Evolutionary conservation across 2,797 vertebrate species (phyloP).

Genomic region (Schizopygopsis pylzovi): DNA sequence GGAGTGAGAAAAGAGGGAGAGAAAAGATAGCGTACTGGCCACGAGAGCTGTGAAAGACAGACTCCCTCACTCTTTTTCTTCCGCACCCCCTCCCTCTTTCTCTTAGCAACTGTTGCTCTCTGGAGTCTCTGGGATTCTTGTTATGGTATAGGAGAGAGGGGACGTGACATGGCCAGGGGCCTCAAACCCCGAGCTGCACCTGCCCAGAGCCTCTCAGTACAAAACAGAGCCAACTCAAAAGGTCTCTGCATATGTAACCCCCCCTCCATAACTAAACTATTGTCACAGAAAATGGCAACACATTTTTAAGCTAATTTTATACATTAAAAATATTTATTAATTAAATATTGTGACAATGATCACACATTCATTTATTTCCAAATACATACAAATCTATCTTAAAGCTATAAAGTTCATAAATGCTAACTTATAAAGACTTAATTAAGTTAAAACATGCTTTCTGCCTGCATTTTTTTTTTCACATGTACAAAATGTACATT

Average conservation of each 20-base stretch:
- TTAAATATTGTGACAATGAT: too few relatives aligned
- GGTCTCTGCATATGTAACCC: background rate
- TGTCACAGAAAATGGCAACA: background rate
- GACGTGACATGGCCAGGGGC: constrained; percentile 40
- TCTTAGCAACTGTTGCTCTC: constrained; percentile 55
- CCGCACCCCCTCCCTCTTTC: constrained; percentile 16
- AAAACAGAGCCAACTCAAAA: constrained; percentile 1
- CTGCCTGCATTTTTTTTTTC: background rate
- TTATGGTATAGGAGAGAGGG: constrained; percentile 23
- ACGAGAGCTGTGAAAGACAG: constrained; percentile 71
- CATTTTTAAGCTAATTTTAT: background rate
- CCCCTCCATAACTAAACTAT: background rate
- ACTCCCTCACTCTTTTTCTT: constrained; percentile 37
- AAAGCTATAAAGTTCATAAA: background rate
- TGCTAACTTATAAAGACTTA: background rate
- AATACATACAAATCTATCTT: background rate
- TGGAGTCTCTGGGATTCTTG: constrained; percentile 19
- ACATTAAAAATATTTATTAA: too few relatives aligned
- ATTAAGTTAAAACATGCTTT: background rate
- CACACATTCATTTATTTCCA: background rate
- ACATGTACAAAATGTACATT: background rate
- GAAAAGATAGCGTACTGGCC: constrained; percentile 61
- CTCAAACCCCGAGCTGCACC: constrained; percentile 42
- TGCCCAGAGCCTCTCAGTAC: constrained; percentile 32
- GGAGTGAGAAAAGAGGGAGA: constrained; percentile 62